Evolutionary conservation across 2,888 invertebrate genomes (phyloP), one percentile per base, ranked within the genome.

Genomic region (Tipula vernalis): DNA sequence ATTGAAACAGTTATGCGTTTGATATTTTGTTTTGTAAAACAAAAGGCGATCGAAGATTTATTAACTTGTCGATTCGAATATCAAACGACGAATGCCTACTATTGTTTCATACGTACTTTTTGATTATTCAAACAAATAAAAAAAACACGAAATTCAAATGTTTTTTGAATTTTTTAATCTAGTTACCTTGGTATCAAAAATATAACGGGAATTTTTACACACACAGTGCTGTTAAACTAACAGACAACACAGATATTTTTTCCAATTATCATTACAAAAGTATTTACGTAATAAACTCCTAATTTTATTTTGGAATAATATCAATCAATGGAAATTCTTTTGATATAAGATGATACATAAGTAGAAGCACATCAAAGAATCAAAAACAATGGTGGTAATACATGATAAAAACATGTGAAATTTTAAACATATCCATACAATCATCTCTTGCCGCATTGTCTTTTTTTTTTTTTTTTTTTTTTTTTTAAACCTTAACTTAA

Each of bases 321-420:
- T 71, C 71, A 71, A 71, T 71, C 71, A 71, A 28, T 71, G 18
- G 28, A 71, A 71, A 71, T 71, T 71, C 71, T 71, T 71, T 71
- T 28, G 71, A 71, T 71, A 28, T 8, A 71, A 10, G 71, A 71
- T 71, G 28, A 71, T 71, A 28, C 12, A 57, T 57, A 15, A n/a
- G 15, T 15, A 18, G 51, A 28, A 6, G 44, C 42, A 42, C 18
- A 71, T 18, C 28, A 71, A 28, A 28, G 28, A 71, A 71, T 71
- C 71, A 71, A 71, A 71, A 71, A 71, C 71, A 71, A 71, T 71
- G 71, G 71, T 71, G 71, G 71, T 71, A 71, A 71, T 71, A 71
- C 71, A 71, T 28, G 71, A 28, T 71, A 71, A 28, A 28, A 71
- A 71, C 71, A 71, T 71, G 71, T 71, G 71, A 71, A 71, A 71